Evolutionary conservation across 64 coral and sea anemone genomes (phyloP).

Genomic region (Stichodactyla mertensii): DNA sequence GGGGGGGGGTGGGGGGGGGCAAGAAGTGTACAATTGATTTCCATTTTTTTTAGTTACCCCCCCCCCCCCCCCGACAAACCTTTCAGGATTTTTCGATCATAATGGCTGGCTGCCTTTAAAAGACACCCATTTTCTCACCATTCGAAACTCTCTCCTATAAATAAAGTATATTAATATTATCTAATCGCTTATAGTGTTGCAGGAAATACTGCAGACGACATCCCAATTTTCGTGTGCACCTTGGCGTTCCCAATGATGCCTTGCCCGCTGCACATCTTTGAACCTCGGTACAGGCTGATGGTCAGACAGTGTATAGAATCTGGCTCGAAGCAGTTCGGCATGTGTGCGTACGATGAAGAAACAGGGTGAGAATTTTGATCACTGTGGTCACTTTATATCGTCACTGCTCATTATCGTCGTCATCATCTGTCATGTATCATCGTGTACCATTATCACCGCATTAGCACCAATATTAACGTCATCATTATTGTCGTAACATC

Average conservation of each 20-base stretch:
- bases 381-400: not conserved
- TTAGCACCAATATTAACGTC: too few relatives aligned
- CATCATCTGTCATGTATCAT: not conserved
- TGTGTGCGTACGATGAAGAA: conserved; percentile 78
- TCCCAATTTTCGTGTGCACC: conserved; percentile 96
- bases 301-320: conserved; percentile 90
- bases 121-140: too few relatives aligned
- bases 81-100: too few relatives aligned
- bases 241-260: conserved; percentile 75
- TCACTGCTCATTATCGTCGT: not conserved
- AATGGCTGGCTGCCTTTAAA: too few relatives aligned
- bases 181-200: conserved; percentile 33
- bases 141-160: too few relatives aligned
- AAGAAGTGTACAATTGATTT: too few relatives aligned
- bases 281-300: conserved; percentile 92
- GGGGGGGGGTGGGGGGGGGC: too few relatives aligned
- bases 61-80: too few relatives aligned
- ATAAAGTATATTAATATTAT: not conserved
- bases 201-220: conserved; percentile 47
- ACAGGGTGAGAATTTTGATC: conserved; percentile 40
- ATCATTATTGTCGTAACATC: too few relatives aligned
- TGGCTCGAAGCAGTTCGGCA: conserved; percentile 85
- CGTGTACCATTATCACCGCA: too few relatives aligned
- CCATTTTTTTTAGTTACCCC: too few relatives aligned
- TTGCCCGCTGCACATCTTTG: conserved; percentile 79